A percentile compares a stretch with the other conserved stretches of the same genome.
These are phyloP conservation scores for Amphiduros pacificus DNA, from an alignment of 2,888 invertebrate genomes.

Conservation along the genomic window DNA sequence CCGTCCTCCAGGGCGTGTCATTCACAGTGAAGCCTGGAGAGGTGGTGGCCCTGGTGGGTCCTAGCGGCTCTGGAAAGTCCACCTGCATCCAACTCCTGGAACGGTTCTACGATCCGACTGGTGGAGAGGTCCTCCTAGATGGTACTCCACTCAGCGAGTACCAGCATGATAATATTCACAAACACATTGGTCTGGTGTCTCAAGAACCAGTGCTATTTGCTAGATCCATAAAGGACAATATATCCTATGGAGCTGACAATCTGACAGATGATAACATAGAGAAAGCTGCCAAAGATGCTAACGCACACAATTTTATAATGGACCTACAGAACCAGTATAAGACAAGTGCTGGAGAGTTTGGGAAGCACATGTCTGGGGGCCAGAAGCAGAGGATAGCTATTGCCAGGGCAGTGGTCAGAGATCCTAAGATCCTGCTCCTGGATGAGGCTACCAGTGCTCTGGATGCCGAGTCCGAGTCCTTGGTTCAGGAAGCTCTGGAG, in stretches of 20 bases:
- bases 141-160: slow-evolving; percentile 51
- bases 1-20: slow-evolving; percentile 35
- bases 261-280: slow-evolving; percentile 27
- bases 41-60: slow-evolving; percentile 61
- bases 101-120: slow-evolving; percentile 58
- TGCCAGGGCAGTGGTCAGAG: slow-evolving; percentile 53
- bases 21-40: slow-evolving; percentile 60
- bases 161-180: slow-evolving; percentile 57
- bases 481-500: slow-evolving; percentile 60
- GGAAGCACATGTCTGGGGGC: slow-evolving; percentile 59
- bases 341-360: slow-evolving; percentile 60
- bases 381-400: slow-evolving; percentile 57
- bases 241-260: slow-evolving; percentile 54
- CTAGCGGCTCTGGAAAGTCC: slow-evolving; percentile 60
- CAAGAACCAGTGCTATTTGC: slow-evolving; percentile 62
- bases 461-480: slow-evolving; percentile 25
- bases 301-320: slow-evolving; percentile 59
- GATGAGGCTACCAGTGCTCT: slow-evolving; percentile 42
- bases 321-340: slow-evolving; percentile 56
- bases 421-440: slow-evolving; percentile 51
- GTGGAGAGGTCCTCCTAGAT: slow-evolving; percentile 57
- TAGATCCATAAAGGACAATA: slow-evolving; percentile 56
- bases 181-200: slow-evolving; percentile 55
- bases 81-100: slow-evolving; percentile 60
- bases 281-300: slow-evolving; percentile 55